These are phyloP conservation scores for Sylvilagus bachmani DNA, from an alignment of 2,113 vertebrate genomes.

Conservation along the genomic window DNA sequence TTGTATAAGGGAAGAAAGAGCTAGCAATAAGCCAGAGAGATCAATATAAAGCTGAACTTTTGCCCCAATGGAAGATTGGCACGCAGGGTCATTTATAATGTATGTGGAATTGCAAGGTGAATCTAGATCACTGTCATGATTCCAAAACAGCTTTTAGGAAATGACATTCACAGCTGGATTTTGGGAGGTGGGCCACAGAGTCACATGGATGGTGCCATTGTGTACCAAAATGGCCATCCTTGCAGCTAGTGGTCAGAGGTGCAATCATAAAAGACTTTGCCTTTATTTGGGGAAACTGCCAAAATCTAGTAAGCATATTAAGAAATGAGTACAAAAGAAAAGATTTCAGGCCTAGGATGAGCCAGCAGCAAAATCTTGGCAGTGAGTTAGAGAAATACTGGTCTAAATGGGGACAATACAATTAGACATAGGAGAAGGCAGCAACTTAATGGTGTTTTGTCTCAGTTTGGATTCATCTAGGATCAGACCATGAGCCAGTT, in stretches of 20 bases:
- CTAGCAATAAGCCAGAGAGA: neutral
- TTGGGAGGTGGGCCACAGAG: neutral
- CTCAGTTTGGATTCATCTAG: neutral
- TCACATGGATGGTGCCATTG: neutral
- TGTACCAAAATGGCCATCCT: neutral
- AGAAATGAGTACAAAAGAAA: neutral
- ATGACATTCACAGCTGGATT: neutral
- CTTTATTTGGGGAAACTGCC: neutral
- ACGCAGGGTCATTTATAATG: neutral
- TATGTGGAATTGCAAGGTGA: neutral
- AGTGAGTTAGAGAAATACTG: neutral
- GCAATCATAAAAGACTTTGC: neutral
- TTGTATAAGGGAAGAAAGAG: neutral
- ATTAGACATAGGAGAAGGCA: neutral
- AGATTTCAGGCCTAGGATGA: neutral
- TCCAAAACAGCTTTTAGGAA: slow-evolving; percentile 15
- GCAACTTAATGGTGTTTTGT: neutral
- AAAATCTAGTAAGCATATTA: neutral
- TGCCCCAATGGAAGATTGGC: neutral
- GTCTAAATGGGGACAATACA: neutral
- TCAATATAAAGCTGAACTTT: neutral
- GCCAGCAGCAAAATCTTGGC: neutral
- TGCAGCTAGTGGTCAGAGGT: neutral
- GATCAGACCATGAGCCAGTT: neutral
- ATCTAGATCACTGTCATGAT: neutral